These are phyloP conservation scores for Achlya flavicornis DNA, from an alignment of 2,888 invertebrate genomes.

Conservation along the genomic window DNA sequence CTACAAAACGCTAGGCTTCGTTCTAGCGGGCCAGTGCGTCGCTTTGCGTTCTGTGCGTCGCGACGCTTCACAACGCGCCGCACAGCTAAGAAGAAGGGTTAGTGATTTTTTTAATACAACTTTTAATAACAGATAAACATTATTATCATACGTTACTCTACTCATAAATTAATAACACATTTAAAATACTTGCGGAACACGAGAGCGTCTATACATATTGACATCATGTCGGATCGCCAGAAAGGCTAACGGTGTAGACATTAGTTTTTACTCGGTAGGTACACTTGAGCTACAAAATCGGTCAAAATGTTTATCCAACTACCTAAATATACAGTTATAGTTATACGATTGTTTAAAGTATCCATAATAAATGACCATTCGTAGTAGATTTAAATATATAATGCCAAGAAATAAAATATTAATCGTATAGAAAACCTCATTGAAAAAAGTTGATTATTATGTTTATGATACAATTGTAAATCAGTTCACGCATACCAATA, in stretches of 20 bases:
- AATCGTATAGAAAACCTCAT: background rate
- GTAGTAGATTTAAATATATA: background rate
- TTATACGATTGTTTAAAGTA: background rate
- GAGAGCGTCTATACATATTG: slow-evolving; percentile 31
- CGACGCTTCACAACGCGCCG: slow-evolving; percentile 9
- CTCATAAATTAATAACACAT: slow-evolving; percentile 78
- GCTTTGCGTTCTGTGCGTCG: background rate
- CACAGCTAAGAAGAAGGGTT: slow-evolving; percentile 25
- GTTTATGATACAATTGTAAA: background rate
- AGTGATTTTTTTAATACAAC: slow-evolving; percentile 42
- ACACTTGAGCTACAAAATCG: background rate
- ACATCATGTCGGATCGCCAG: background rate
- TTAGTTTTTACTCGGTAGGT: background rate
- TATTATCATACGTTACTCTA: slow-evolving; percentile 61
- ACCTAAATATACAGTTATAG: background rate
- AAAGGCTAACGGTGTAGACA: background rate
- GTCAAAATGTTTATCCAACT: background rate
- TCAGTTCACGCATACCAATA: background rate
- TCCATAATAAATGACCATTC: background rate
- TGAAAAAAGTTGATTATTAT: background rate
- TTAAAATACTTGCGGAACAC: slow-evolving; percentile 71
- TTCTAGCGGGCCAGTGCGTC: background rate
- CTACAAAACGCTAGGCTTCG: slow-evolving; percentile 14
- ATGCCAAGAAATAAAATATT: background rate
- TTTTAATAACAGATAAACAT: slow-evolving; percentile 47